These are phyloP conservation scores for Liodrosophila aerea DNA, from an alignment of 2,888 invertebrate genomes.

Conservation along the genomic window DNA sequence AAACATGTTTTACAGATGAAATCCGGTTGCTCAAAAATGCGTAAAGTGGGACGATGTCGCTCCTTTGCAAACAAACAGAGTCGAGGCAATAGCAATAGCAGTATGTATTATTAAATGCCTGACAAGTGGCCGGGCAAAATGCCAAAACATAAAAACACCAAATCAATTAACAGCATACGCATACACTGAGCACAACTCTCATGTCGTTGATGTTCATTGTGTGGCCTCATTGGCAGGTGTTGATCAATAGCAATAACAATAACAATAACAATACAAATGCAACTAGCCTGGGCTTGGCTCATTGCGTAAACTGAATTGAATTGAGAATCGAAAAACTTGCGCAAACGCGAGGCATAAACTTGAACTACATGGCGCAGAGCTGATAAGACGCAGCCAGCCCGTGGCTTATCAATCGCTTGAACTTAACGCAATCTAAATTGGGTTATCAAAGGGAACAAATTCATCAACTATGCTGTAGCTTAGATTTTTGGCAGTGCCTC, in stretches of 20 bases:
- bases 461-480: slow-evolving; percentile 6
- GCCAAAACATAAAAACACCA: slow-evolving; percentile 66
- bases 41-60: slow-evolving; percentile 78
- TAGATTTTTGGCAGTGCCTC: slow-evolving; percentile 44
- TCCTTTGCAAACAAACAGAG: slow-evolving; percentile 68
- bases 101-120: slow-evolving; percentile 64
- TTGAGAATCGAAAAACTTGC: slow-evolving; percentile 30
- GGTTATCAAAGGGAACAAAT: slow-evolving; percentile 51
- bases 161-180: slow-evolving; percentile 72
- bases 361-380: slow-evolving; percentile 45
- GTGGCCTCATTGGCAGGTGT: slow-evolving; percentile 73
- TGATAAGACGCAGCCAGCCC: slow-evolving; percentile 41
- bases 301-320: slow-evolving; percentile 8
- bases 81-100: slow-evolving; percentile 27
- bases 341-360: slow-evolving; percentile 55
- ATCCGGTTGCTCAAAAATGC: slow-evolving; percentile 76
- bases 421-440: slow-evolving; percentile 41
- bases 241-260: slow-evolving; percentile 50
- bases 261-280: slow-evolving; percentile 51
- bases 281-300: slow-evolving; percentile 50
- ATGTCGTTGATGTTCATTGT: slow-evolving; percentile 12
- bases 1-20: slow-evolving; percentile 65
- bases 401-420: slow-evolving; percentile 29
- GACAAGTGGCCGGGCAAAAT: slow-evolving; percentile 74
- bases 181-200: slow-evolving; percentile 9